Evolutionary conservation across 2,113 vertebrate species (phyloP), one percentile per base, ranked within the genome.

Genomic region (Centropristis striata): DNA sequence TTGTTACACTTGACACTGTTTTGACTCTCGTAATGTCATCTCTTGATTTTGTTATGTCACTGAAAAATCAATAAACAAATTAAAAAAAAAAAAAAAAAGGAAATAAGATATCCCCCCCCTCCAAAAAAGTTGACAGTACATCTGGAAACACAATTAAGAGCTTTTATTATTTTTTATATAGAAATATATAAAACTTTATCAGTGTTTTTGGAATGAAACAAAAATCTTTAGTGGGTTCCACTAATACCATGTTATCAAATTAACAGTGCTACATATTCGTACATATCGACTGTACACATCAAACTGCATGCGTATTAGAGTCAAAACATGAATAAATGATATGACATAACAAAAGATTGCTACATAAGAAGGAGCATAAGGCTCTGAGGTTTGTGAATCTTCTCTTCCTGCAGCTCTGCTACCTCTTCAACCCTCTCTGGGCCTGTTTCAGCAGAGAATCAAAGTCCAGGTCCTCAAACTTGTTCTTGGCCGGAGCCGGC

Each of bases 371-470:
- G 2, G 44, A 78, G 79, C 63, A 46, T 42, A 70, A 68, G 46
- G 72, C 81, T 89, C 78, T 77, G 80, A 93, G 90, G 81, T 92
- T 73, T 1, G 13, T 44, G 58, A 58, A 12, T 8, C 11, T 42
- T 41, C 14, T 49, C 71, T 50, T 36, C 36, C 2, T 25, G 39
- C 14, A 1, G 9, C 51, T 80, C 73, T 64, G 96, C 96, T 97
- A 97, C 94, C 95, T 97, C 92, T 93, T 92, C 66, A 95, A 77
- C 80, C 94, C 96, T 83, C 94, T 96, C 94, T 98, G 97, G 78
- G 97, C 97, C 92, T 98, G 96, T 93, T 96, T 97, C 86, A 98
- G 95, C 92, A 98, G 95, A 14, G 96, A 96, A 91, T 98, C 97
- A 88, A 98, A 98, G 91, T 98, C 97, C 59, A 97, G 93, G 71